Evolutionary conservation across 2,888 invertebrate species (phyloP), one percentile per base, ranked within the genome.

Genomic region (Acanthosepion esculentum): DNA sequence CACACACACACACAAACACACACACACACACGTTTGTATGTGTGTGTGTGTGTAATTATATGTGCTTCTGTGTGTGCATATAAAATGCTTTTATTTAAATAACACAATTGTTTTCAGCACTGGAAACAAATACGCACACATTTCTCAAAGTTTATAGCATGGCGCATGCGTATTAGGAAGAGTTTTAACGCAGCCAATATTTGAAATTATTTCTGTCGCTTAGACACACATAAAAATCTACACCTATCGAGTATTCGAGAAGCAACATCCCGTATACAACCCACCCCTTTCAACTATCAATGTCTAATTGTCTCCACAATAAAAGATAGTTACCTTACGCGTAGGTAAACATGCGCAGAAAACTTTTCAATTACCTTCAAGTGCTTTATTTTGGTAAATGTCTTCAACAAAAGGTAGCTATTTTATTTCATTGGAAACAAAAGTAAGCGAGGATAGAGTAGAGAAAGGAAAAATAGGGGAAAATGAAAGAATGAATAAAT

Each of bases 311-410:
- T 78, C 78, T 33, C 78, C 18, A 0, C 15, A n/a, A 33, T 78
- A 33, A 78, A 78, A 78, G 78, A 15, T 15, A 12, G 78, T n/a
- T 78, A n/a, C n/a, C n/a, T 78, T 78, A 78, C 78, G 78, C 78
- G 12, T 33, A n/a, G 33, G n/a, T 78, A 78, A 78, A 78, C 78
- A 78, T 78, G n/a, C 78, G 15, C 15, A 78, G 78, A 33, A 78
- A n/a, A n/a, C n/a, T 78, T 78, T 78, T 78, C 78, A n/a, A 78
- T 78, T 78, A 78, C n/a, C n/a, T 33, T n/a, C 78, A 78, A 78
- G n/a, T 78, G 78, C n/a, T 78, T n/a, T 78, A 78, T 78, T 78
- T 78, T 33, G n/a, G 78, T 78, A 78, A 78, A 78, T 78, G n/a
- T n/a, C 12, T 33, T n/a, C 10, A n/a, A 78, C 78, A 78, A 78